Conservation (phyloP, 37 sponge, comb jelly and placozoan genomes). For the Haliclona indistincta region DNA sequence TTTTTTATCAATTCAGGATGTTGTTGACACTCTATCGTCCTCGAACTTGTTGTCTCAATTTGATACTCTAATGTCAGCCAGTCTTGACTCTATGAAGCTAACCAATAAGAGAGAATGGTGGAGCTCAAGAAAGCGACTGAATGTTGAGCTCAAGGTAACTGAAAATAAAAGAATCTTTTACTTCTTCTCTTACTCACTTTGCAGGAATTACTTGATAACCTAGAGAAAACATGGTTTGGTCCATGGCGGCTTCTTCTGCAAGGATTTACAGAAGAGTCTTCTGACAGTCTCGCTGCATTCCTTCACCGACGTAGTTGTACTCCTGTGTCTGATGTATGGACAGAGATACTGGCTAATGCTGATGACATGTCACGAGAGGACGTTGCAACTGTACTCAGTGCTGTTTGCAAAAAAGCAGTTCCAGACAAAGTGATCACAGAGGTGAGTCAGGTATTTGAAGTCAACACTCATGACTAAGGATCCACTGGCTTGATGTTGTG, state of each 20-base stretch:
- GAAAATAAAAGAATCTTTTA: no score
- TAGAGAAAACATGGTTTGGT: constrained; percentile 33
- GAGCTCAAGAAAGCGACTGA: constrained; percentile 24
- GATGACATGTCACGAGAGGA: no score
- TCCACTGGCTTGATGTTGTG: no score
- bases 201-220: constrained; percentile 15
- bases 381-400: no score
- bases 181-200: no score
- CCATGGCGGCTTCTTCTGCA: constrained; percentile 4
- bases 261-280: neutral
- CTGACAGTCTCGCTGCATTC: no score
- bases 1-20: neutral
- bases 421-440: no score
- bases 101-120: constrained; percentile 48
- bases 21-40: neutral
- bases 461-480: no score
- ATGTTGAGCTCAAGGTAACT: constrained; percentile 26
- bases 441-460: no score
- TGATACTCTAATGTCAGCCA: neutral
- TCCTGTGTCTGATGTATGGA: neutral
- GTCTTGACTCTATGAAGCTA: constrained; percentile 5
- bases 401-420: no score
- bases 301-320: no score
- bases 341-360: neutral
- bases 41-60: neutral